A percentile compares a stretch with the other conserved stretches of the same genome.
Evolutionary conservation across 2,888 invertebrate genomes (phyloP).

Genomic region (Drosophila conformis): DNA sequence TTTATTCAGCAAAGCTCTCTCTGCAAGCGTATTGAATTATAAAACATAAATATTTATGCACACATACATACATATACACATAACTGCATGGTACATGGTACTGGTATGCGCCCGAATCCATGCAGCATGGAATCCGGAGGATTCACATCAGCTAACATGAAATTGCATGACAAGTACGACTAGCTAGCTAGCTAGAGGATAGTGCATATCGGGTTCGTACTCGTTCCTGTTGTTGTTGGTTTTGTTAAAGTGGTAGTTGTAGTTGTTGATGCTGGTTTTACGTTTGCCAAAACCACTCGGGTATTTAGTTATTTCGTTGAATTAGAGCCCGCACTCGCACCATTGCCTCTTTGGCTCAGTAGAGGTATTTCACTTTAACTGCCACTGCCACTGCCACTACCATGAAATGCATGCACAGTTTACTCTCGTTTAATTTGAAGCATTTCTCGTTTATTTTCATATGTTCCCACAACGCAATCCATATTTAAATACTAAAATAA

Average conservation of each 20-base stretch:
- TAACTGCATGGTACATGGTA: slow-evolving; percentile 15
- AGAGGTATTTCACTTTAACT: background rate
- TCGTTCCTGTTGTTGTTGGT: slow-evolving; percentile 20
- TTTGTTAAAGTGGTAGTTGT: slow-evolving; percentile 10
- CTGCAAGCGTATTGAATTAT: slow-evolving; percentile 35
- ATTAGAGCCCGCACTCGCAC: slow-evolving; percentile 66
- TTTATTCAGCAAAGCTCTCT: slow-evolving; percentile 3
- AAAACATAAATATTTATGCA: slow-evolving; percentile 9
- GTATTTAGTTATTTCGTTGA: slow-evolving; percentile 77
- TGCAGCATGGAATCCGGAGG: slow-evolving; percentile 12
- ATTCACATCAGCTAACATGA: slow-evolving; percentile 42
- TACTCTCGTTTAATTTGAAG: slow-evolving; percentile 52
- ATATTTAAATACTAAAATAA: slow-evolving; percentile 20
- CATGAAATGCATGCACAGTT: slow-evolving; percentile 57
- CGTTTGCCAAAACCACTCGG: slow-evolving; percentile 50
- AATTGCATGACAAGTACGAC: slow-evolving; percentile 46
- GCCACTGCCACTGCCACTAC: background rate
- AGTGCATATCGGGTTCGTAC: slow-evolving; percentile 22
- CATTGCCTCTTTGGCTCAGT: slow-evolving; percentile 48
- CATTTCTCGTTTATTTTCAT: slow-evolving; percentile 50
- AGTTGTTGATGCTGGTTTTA: slow-evolving; percentile 18
- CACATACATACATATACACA: slow-evolving; percentile 3
- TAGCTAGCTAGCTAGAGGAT: slow-evolving; percentile 12
- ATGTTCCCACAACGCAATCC: slow-evolving; percentile 21
- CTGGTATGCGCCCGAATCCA: slow-evolving; percentile 41